Percentiles rank a stretch among this genome's conserved stretches.
Evolutionary conservation across 1,140 invertebrate genomes (phyloP).

Genomic region (Magallana gigas): DNA sequence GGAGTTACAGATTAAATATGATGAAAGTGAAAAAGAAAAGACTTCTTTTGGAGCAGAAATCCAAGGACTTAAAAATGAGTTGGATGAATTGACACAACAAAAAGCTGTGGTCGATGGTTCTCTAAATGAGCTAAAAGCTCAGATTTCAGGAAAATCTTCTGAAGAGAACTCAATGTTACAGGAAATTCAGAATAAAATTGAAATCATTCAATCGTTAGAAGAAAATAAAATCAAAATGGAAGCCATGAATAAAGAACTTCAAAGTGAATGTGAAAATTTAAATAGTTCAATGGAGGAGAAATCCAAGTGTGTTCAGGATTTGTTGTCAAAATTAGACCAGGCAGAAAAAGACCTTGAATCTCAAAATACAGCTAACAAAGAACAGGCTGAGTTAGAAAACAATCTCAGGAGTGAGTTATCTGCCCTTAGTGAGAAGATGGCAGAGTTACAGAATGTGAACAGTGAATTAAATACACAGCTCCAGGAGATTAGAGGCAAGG

Average conservation of each 20-base stretch:
- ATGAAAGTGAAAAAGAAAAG: neutral
- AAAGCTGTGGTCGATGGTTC: neutral
- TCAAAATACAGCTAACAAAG: neutral
- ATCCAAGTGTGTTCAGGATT: neutral
- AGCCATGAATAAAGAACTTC: neutral
- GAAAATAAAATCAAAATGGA: conserved; percentile 1
- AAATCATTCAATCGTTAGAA: neutral
- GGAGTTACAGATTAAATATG: neutral
- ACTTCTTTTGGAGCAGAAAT: neutral
- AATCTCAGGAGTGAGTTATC: conserved; percentile 3
- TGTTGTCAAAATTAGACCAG: neutral
- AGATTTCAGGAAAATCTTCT: neutral
- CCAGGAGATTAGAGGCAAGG: conserved; percentile 27
- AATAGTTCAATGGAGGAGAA: neutral
- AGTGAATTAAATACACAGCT: conserved; percentile 68
- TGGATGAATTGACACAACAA: neutral
- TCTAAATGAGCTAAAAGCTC: neutral
- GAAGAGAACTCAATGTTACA: neutral
- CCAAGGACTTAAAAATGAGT: neutral
- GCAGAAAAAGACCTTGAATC: neutral
- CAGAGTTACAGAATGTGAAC: conserved; percentile 32
- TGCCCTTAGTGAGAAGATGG: neutral
- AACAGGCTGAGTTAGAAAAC: neutral
- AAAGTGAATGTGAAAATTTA: neutral
- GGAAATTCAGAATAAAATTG: neutral